phyloP scores from a whole-genome alignment of 23 tunicate species.

The Trididemnum nubilum region DNA sequence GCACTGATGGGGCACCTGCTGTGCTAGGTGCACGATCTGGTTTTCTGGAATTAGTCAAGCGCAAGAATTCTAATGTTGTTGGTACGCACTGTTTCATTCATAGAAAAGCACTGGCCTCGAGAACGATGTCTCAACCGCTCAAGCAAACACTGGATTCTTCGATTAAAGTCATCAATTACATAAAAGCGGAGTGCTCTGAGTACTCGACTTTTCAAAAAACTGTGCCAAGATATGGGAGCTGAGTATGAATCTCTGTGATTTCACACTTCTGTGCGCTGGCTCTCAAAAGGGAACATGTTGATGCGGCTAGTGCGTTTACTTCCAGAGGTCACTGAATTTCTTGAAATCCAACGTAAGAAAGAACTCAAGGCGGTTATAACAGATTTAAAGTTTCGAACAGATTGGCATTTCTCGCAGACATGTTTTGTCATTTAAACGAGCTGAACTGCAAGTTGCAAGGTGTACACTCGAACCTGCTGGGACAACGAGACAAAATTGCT shows the following conservation, averaged over 20 bases:
- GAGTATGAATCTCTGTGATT: constrained; percentile 35
- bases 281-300: constrained; percentile 48
- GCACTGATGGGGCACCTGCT: constrained; percentile 42
- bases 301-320: constrained; percentile 42
- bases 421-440: constrained; percentile 51
- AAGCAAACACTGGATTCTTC: constrained; percentile 41
- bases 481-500: constrained; percentile 29
- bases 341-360: constrained; percentile 48
- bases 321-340: constrained; percentile 43
- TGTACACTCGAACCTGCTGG: constrained; percentile 20
- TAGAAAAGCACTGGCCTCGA: constrained; percentile 40
- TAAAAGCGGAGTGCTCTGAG: constrained; percentile 34
- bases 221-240: constrained; percentile 33
- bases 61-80: constrained; percentile 26
- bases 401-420: constrained; percentile 60
- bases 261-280: constrained; percentile 59
- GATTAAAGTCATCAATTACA: constrained; percentile 35
- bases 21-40: constrained; percentile 39
- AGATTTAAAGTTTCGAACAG: constrained; percentile 10
- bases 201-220: constrained; percentile 27
- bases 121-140: constrained; percentile 34
- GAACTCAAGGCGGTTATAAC: constrained; percentile 26
- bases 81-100: constrained; percentile 41
- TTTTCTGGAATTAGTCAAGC: constrained; percentile 28
- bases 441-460: constrained; percentile 65